Base-by-base conservation (phyloP, 2,797 vertebrate genomes). In the Poeciliopsis presidionis region DNA sequence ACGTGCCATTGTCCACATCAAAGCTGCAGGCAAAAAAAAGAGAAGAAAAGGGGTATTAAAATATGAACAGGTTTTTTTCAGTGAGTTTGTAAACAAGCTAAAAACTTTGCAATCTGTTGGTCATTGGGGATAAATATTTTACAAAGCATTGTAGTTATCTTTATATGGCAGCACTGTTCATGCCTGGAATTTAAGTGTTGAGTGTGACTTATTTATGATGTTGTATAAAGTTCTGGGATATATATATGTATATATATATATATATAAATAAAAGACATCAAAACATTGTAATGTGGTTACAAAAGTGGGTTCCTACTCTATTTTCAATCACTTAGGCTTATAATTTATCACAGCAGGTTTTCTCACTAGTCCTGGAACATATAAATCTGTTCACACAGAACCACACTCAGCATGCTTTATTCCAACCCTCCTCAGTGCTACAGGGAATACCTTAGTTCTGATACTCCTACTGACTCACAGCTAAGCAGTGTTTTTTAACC, bases 1-100 rank as follows among this genome's bases (percentile, higher is more conserved):
- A 97, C 13, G 98, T 97, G 92, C 98, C 98, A 97, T 99, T 99
- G 95, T 99, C 98, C 95, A 99, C 98, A 81, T 99, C 98, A n/a
- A 99, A 99, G 94, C 98, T 99, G 93, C 41, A 79, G 63, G 16
- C 72, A 85, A 45, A 80, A 4, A 0, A 0, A 76, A 75, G 2
- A 88, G 9, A 69, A 74, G 2, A 55, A 39, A 25, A 13, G 3
- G 20, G 4, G 11, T 5, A 73, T 51, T 70, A n/a, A 53, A 39
- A 41, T 2, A 41, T 13, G 49, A 25, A 2, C 6, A 55, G 8
- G 28, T 33, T 22, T 67, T 7, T 16, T 0, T 55, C 7, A 28
- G 13, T 25, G 7, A 12, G 28, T 36, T n/a, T 12, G 8, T 11
- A 76, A 57, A 57, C 4, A 25, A 55, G 28, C 11, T 22, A 28